phyloP scores from a whole-genome alignment of 53 echinoderm and acorn worm genomes.

The Arbacia lixula region DNA sequence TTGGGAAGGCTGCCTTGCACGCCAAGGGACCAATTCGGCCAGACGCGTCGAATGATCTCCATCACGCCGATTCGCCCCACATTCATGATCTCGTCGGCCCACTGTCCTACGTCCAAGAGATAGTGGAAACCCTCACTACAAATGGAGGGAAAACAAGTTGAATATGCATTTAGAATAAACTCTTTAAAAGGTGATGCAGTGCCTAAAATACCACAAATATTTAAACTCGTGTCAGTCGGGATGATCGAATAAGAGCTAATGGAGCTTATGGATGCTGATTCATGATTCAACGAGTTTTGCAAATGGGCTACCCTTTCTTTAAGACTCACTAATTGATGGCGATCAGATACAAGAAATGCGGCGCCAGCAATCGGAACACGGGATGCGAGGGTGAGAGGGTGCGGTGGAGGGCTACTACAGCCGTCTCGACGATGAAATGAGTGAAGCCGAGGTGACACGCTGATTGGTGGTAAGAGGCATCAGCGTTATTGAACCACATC shows the following conservation, averaged over 20 bases:
- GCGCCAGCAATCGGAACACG: slow-evolving; percentile 85
- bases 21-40: slow-evolving; percentile 71
- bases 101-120: slow-evolving; percentile 73
- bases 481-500: slow-evolving; percentile 94
- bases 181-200: too few species aligned
- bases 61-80: slow-evolving; percentile 87
- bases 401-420: slow-evolving; percentile 80
- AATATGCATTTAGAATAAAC: too few species aligned
- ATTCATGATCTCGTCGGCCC: slow-evolving; percentile 82
- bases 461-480: slow-evolving; percentile 84
- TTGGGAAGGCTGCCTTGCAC: slow-evolving; percentile 73
- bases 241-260: too few species aligned
- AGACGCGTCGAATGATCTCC: slow-evolving; percentile 66
- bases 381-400: slow-evolving; percentile 91
- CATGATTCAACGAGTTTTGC: too few species aligned
- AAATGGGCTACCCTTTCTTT: too few species aligned
- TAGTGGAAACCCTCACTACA: slow-evolving; percentile 74
- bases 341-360: slow-evolving; percentile 90
- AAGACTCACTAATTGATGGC: slow-evolving; percentile 88
- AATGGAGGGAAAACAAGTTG: background rate
- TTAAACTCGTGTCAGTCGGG: too few species aligned
- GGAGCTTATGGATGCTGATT: too few species aligned
- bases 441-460: slow-evolving; percentile 86
- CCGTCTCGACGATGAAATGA: slow-evolving; percentile 87
- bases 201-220: too few species aligned